Percentiles rank a stretch among this genome's conserved stretches.
Evolutionary conservation across 2,888 invertebrate genomes (phyloP).

Genomic region (Podotricha telesiphe): DNA sequence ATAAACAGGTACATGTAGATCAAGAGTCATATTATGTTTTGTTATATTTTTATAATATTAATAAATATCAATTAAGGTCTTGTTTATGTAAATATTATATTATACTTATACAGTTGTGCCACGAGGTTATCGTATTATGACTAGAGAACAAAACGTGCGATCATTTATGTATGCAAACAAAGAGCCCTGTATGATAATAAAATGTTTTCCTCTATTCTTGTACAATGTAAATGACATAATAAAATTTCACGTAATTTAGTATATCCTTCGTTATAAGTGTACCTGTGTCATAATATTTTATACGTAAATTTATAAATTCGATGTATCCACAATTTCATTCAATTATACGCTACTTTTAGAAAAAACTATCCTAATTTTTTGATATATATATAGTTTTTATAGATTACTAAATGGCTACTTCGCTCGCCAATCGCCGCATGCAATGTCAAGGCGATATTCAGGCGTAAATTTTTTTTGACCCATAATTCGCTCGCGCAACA

Average conservation of each 20-base stretch:
- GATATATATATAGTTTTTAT: too few species aligned
- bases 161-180: constrained; percentile 12
- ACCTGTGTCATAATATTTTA: too few species aligned
- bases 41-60: background rate
- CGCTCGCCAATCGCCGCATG: too few species aligned
- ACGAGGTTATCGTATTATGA: constrained; percentile 5
- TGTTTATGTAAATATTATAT: background rate
- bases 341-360: too few species aligned
- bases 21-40: background rate
- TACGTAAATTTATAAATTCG: too few species aligned
- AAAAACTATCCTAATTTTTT: too few species aligned
- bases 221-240: constrained; percentile 17
- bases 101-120: background rate
- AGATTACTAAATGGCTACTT: too few species aligned
- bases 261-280: background rate
- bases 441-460: too few species aligned
- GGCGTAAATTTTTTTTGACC: too few species aligned
- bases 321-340: too few species aligned
- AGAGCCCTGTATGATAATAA: constrained; percentile 9
- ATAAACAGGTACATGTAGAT: background rate
- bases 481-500: too few species aligned
- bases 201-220: constrained; percentile 15
- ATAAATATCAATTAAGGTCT: background rate
- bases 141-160: constrained; percentile 9
- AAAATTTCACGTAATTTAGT: constrained; percentile 8